Evolutionary conservation across 2,888 invertebrate genomes (phyloP), one percentile per base, ranked within the genome.

Genomic region (Pemphredon lugubris): DNA sequence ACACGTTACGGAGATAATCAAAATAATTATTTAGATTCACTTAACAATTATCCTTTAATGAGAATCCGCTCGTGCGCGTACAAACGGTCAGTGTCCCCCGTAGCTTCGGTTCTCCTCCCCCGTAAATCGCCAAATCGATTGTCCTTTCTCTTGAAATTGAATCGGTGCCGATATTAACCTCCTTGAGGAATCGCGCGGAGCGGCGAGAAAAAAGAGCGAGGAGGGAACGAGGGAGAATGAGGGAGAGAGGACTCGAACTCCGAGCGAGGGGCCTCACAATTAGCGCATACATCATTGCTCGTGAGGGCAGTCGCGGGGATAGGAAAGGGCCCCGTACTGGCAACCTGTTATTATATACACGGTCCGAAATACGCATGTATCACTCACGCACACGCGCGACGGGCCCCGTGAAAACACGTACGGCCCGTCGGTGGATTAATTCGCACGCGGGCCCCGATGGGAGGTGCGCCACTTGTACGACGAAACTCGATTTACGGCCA

Each of bases 271-370:
- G 85, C 79, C 84, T 83, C 83, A 83, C 85, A 87, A 88, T 88
- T 87, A 88, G 84, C 86, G 85, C 87, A 86, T 87, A 86, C 86
- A 87, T 87, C 87, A 87, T 77, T 77, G 84, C 80, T 70, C 73
- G 81, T 83, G 81, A 84, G 77, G 75, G 81, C 71, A 70, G n/a
- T n/a, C 68, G 74, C 68, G 75, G 73, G 74, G 77, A 72, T 67
- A 81, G 75, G 73, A 75, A 83, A 70, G 72, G 80, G 79, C 75
- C 73, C 73, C 44, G 81, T 75, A 80, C 77, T 84, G 84, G 85
- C 86, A 88, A 86, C 87, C 87, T 88, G 87, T 88, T 87, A 88
- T 88, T 88, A 88, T 84, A 83, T 75, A 83, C 79, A 82, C 81
- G 80, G 79, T 68, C 84, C 82, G 79, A 85, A 83, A 83, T 83